A percentile compares a stretch with the other conserved stretches of the same genome.
phyloP scores from a whole-genome alignment of 64 coral and sea anemone genomes.

The Pachyseris speciosa region DNA sequence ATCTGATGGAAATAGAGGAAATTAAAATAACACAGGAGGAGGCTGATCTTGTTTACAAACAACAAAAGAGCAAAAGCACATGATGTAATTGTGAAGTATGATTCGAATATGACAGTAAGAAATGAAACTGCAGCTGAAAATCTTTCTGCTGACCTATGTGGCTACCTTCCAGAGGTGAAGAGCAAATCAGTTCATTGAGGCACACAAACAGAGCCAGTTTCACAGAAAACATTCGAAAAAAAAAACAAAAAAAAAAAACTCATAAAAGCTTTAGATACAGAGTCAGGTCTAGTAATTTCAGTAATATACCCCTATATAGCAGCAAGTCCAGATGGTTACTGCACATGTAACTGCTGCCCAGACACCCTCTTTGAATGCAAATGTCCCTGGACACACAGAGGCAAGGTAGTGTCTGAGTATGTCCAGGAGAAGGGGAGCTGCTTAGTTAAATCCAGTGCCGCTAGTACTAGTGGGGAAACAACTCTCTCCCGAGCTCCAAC shows the following conservation, averaged over 20 bases:
- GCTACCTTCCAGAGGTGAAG: constrained; percentile 30
- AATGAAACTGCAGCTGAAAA: constrained; percentile 12
- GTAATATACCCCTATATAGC: not conserved
- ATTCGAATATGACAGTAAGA: not conserved
- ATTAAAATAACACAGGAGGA: constrained; percentile 6
- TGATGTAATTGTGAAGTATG: constrained; percentile 20
- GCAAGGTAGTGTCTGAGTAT: not conserved
- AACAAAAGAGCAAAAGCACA: constrained; percentile 9
- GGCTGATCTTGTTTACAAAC: not conserved
- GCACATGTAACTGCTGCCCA: not conserved
- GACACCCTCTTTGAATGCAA: not conserved
- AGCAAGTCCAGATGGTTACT: not conserved
- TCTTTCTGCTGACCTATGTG: not conserved
- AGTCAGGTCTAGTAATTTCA: not conserved
- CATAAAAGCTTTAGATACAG: not conserved
- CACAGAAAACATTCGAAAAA: not conserved
- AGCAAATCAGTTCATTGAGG: constrained; percentile 32
- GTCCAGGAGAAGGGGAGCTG: not conserved
- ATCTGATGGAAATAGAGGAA: not conserved
- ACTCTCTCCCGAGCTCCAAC: not conserved
- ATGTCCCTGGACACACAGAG: not conserved
- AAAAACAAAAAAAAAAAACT: not conserved
- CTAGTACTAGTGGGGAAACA: not conserved
- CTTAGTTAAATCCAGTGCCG: not conserved
- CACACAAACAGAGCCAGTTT: constrained; percentile 10